Evolutionary conservation across 2,888 invertebrate genomes (phyloP).

Genomic region (Lordiphosa andalusiaca): DNA sequence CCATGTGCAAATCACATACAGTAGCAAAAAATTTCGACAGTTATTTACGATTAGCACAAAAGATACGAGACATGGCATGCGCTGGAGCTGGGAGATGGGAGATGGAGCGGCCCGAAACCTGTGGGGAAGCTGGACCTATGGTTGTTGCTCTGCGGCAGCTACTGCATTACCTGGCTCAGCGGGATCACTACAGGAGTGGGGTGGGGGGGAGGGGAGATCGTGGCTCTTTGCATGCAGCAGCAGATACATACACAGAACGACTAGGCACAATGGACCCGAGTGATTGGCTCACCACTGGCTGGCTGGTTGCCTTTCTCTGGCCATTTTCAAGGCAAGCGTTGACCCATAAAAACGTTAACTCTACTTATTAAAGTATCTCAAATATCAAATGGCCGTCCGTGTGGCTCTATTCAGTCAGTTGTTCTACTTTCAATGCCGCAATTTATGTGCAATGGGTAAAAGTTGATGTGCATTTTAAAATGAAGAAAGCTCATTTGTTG

Average conservation of each 20-base stretch:
- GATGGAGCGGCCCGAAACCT: constrained; percentile 2
- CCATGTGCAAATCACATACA: constrained; percentile 72
- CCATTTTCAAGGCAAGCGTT: constrained; percentile 22
- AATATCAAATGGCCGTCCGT: too few relatives aligned
- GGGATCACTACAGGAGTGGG: too few relatives aligned
- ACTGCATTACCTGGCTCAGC: too few relatives aligned
- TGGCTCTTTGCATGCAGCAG: constrained; percentile 8
- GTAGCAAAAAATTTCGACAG: constrained; percentile 75
- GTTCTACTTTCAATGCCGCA: constrained; percentile 6
- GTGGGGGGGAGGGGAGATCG: background rate
- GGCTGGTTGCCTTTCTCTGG: constrained; percentile 18
- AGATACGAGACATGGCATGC: constrained; percentile 13
- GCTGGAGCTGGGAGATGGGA: too few relatives aligned
- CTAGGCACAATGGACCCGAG: constrained; percentile 7
- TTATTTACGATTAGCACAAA: constrained; percentile 59
- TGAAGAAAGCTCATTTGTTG: too few relatives aligned
- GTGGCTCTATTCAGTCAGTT: background rate
- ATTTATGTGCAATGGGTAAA: too few relatives aligned
- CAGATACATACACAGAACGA: constrained; percentile 10
- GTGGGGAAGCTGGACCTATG: too few relatives aligned
- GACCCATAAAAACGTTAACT: constrained; percentile 36
- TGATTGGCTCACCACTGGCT: constrained; percentile 22
- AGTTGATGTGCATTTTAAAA: too few relatives aligned
- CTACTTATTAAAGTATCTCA: constrained; percentile 35
- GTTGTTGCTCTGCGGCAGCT: too few relatives aligned